Conservation (phyloP, 2,797 vertebrate genomes). For the Dromococcyx pavoninus region DNA sequence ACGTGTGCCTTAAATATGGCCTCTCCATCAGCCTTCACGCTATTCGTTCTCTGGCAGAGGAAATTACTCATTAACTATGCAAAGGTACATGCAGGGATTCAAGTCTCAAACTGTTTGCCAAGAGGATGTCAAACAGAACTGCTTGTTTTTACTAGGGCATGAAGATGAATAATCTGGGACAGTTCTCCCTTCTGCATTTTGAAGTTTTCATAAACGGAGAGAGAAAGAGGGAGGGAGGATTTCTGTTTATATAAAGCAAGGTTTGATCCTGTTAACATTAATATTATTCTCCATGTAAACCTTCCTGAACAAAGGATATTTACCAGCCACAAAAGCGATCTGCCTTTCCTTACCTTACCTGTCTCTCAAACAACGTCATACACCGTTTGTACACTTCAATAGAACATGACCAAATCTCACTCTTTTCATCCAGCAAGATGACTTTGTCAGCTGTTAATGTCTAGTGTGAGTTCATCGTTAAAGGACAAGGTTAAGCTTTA, state of each 20-base stretch:
- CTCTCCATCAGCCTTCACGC: not conserved
- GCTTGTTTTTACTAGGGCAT: not conserved
- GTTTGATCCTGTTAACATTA: not conserved
- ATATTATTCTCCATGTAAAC: not conserved
- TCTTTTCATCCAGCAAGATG: not conserved
- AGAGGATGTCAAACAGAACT: constrained; percentile 23
- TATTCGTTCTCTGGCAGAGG: not conserved
- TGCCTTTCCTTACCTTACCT: constrained; percentile 14
- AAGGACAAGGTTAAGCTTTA: not conserved
- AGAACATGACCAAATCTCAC: not conserved
- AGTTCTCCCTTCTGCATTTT: not conserved
- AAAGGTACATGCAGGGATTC: not conserved
- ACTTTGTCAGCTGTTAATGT: not conserved
- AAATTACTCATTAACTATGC: constrained; percentile 35
- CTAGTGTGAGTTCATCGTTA: not conserved
- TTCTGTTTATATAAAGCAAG: not conserved
- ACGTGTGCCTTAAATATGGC: not conserved
- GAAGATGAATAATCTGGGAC: not conserved
- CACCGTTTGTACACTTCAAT: not conserved
- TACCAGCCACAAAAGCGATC: constrained; percentile 9
- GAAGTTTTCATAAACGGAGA: not conserved
- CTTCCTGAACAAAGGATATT: constrained; percentile 34
- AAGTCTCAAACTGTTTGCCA: not conserved
- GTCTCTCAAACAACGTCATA: not conserved
- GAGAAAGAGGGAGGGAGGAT: not conserved